Conservation (phyloP, 2,888 invertebrate species). For the Limnephilus lunatus region DNA sequence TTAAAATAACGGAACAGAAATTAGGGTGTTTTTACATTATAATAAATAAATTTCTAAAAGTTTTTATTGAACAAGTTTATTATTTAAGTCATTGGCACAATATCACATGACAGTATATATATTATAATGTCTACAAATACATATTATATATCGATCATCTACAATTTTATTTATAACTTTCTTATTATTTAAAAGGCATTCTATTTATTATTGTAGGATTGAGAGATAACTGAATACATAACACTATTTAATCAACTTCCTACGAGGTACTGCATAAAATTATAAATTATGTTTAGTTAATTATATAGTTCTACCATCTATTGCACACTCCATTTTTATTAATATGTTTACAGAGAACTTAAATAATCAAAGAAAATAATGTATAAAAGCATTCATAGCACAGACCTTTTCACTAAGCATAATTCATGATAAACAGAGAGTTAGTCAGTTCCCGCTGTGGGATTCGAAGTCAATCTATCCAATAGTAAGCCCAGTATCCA, state of each 20-base stretch:
- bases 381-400: background rate
- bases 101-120: constrained; percentile 73
- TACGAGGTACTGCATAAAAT: background rate
- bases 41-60: constrained; percentile 37
- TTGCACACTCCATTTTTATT: background rate
- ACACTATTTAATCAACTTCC: background rate
- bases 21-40: background rate
- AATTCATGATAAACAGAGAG: background rate
- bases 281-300: background rate
- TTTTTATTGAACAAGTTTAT: constrained; percentile 58
- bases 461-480: background rate
- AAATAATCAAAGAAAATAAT: background rate
- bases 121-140: constrained; percentile 21
- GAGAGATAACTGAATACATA: background rate
- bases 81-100: constrained; percentile 77
- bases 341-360: background rate
- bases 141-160: background rate
- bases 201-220: background rate
- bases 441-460: background rate
- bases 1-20: background rate
- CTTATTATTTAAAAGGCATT: background rate
- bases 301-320: background rate
- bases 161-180: background rate
- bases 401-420: background rate
- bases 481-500: background rate